phyloP scores from a whole-genome alignment of 2,797 vertebrate species.

The Intellagama lesueurii region DNA sequence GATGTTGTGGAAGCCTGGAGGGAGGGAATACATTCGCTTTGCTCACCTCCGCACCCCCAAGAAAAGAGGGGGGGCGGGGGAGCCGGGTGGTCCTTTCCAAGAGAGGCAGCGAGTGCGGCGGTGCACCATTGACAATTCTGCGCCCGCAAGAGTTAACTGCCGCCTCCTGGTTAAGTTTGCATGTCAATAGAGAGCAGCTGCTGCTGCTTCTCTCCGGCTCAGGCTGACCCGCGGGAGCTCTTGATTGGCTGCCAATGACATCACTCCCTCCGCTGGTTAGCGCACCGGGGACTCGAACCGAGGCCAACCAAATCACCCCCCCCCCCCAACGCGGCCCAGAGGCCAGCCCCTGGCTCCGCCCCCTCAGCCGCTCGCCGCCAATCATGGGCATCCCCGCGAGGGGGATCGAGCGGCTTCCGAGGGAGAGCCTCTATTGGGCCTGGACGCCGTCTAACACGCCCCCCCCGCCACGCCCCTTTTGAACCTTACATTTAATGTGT shows the following conservation, averaged over 20 bases:
- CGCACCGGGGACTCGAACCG: constrained; percentile 60
- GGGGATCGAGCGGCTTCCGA: constrained; percentile 26
- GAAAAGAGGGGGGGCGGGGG: neutral
- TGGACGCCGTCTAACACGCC: constrained; percentile 71
- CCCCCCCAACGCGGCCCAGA: neutral
- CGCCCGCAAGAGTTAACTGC: constrained; percentile 64
- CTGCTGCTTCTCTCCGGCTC: constrained; percentile 74
- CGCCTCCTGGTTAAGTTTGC: constrained; percentile 48
- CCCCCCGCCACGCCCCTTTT: constrained; percentile 76
- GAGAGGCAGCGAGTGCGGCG: neutral
- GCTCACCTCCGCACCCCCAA: too few relatives aligned
- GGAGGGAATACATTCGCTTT: neutral
- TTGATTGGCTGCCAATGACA: constrained; percentile 93
- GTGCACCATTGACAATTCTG: constrained; percentile 50
- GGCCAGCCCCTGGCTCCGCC: constrained; percentile 64
- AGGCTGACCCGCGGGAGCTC: constrained; percentile 70
- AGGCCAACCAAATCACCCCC: constrained; percentile 63
- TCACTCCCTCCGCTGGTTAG: constrained; percentile 78
- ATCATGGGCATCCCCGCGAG: constrained; percentile 57
- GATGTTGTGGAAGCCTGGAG: neutral
- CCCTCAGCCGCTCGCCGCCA: constrained; percentile 38
- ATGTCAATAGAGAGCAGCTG: constrained; percentile 71
- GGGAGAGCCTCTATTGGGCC: constrained; percentile 78
- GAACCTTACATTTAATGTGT: constrained; percentile 84
- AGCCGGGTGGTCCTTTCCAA: too few relatives aligned